Base-by-base conservation (phyloP, 2,888 invertebrate genomes). In the Dryobotodes eremita region DNA sequence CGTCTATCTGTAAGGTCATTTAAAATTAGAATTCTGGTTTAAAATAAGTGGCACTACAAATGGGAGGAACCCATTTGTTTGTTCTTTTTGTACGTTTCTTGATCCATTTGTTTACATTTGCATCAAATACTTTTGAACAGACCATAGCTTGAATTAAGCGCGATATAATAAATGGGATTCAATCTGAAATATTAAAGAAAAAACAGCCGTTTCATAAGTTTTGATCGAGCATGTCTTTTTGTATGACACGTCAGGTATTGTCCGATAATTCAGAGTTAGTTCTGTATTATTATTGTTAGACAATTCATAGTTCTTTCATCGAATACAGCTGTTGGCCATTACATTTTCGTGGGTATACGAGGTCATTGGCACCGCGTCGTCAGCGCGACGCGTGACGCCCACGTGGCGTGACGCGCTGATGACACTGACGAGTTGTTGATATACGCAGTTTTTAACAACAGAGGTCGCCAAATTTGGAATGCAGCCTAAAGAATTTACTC, bases 291-390 rank as follows among this genome's bases (percentile, higher is more conserved):
- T 36, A 17, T 72, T 50, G 36, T 17, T 36, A 31, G 42, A 48
- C 20, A 36, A 55, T 53, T 31, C 31, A n/a, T n/a, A 65, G 20
- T 65, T 65, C 3, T 55, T 48, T 55, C 53, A 65, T 4, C 15
- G 10, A 77, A 46, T 48, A 15, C 59, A 50, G 59, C 69, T 69
- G 50, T 55, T 70, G 17, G 64, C 31, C 26, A 26, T 11, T 31
- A 55, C 59, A 20, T 31, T 71, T 6, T 53, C 11, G 5, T 62
- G 26, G 36, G 4, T 36, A 13, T 26, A 8, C 36, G 68, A 68
- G 62, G 72, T 57, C 73, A 65, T n/a, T 82, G 68, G 59, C 79
- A 59, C 36, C 11, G 57, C 31, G 62, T n/a, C 75, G 80, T 80
- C 59, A 71, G 50, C 53, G 55, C 26, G 70, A 66, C 68, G 71